Conservation (phyloP, 2,797 vertebrate genomes). For the Tenualosa ilisha region DNA sequence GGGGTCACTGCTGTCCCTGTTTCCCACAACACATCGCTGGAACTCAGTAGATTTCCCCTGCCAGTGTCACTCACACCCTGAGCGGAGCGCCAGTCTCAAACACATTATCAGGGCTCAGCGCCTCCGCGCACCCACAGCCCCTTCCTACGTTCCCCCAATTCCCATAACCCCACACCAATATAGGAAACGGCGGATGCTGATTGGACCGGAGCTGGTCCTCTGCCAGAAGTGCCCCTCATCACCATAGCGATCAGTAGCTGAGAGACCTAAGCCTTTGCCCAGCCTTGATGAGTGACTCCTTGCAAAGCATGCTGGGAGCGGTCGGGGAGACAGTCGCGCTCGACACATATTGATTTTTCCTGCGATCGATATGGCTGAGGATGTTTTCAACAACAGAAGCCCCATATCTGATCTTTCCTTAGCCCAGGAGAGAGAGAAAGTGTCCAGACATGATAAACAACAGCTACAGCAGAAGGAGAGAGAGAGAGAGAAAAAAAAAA, state of each 20-base stretch:
- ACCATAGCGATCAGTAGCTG: constrained; percentile 48
- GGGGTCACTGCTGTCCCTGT: neutral
- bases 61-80: constrained; percentile 11
- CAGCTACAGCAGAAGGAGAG: neutral
- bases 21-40: neutral
- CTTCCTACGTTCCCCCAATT: neutral
- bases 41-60: constrained; percentile 6
- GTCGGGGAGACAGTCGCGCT: constrained; percentile 30
- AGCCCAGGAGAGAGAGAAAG: constrained; percentile 32
- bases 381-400: constrained; percentile 41
- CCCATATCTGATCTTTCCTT: constrained; percentile 37
- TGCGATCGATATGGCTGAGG: constrained; percentile 31
- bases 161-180: constrained; percentile 39
- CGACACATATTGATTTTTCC: constrained; percentile 40
- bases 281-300: constrained; percentile 25
- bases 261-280: constrained; percentile 34
- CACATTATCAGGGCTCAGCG: constrained; percentile 11
- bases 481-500: neutral
- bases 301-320: constrained; percentile 27
- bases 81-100: neutral
- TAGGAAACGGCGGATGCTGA: constrained; percentile 49
- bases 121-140: neutral
- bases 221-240: constrained; percentile 47
- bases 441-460: constrained; percentile 22
- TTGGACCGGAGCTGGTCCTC: constrained; percentile 53